These are phyloP conservation scores for Gambusia holbrooki DNA, from an alignment of 2,113 vertebrate genomes.

Conservation along the genomic window DNA sequence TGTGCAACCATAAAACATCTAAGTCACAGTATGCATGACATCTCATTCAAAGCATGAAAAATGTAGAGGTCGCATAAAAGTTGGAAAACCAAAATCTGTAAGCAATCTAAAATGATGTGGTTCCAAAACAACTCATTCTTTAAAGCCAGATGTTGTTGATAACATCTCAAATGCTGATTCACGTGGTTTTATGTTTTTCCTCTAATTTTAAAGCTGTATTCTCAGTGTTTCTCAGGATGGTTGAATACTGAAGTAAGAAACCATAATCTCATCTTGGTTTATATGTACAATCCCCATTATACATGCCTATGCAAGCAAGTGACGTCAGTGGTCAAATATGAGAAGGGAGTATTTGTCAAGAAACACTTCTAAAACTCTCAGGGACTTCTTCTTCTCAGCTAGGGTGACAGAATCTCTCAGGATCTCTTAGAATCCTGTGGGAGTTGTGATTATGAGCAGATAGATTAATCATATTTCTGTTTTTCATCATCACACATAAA, in stretches of 20 bases:
- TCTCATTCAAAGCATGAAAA: neutral
- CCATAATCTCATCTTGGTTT: conserved; percentile 3
- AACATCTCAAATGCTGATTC: neutral
- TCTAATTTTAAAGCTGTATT: too few species aligned
- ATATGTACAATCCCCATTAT: neutral
- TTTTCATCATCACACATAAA: conserved; percentile 58
- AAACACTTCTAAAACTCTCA: conserved; percentile 12
- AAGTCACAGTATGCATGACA: neutral
- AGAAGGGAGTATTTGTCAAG: conserved; percentile 21
- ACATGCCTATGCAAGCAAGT: conserved; percentile 19
- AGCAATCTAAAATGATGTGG: too few species aligned
- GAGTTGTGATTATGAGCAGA: conserved; percentile 31
- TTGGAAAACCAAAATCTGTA: neutral
- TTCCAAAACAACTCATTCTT: too few species aligned
- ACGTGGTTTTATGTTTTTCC: neutral
- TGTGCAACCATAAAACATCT: too few species aligned
- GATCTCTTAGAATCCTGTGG: conserved; percentile 8
- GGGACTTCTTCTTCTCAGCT: conserved; percentile 24
- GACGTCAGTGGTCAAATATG: conserved; percentile 30
- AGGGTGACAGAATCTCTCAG: conserved; percentile 1
- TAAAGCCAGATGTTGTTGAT: too few species aligned
- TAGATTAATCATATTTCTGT: conserved; percentile 46
- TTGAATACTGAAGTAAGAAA: neutral
- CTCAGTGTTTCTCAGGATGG: too few species aligned
- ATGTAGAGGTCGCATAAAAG: neutral